Percentiles rank a stretch among this genome's conserved stretches.
Conservation (phyloP, 2,888 invertebrate genomes). For the Tachina lurida region DNA sequence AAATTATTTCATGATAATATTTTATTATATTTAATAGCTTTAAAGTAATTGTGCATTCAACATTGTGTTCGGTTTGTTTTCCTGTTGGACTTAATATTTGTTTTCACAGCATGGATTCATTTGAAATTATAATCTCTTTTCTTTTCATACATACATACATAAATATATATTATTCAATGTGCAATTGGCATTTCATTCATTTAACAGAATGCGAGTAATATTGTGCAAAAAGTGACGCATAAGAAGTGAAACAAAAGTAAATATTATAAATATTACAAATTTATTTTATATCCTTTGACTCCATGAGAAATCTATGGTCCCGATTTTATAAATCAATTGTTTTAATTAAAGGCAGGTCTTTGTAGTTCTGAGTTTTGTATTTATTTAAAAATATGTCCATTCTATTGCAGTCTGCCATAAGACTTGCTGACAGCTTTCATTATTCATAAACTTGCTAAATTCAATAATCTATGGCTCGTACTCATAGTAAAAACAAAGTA, state of each 20-base stretch:
- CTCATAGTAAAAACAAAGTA: too few relatives aligned
- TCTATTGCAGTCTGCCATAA: too few relatives aligned
- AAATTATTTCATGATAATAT: slow-evolving; percentile 55
- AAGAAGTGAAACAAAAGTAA: background rate
- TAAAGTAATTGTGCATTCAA: slow-evolving; percentile 53
- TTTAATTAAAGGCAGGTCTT: too few relatives aligned
- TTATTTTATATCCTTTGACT: too few relatives aligned
- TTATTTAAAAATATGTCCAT: too few relatives aligned
- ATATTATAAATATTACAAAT: background rate
- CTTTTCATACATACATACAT: background rate
- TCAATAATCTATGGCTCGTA: too few relatives aligned
- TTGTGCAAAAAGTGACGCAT: background rate
- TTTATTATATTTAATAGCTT: slow-evolving; percentile 57
- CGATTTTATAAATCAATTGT: too few relatives aligned
- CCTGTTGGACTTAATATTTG: slow-evolving; percentile 47
- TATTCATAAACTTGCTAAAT: too few relatives aligned
- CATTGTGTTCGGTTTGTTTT: slow-evolving; percentile 50
- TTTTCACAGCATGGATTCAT: slow-evolving; percentile 56
- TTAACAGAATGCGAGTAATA: slow-evolving; percentile 18
- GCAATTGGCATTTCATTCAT: slow-evolving; percentile 53
- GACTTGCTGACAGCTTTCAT: too few relatives aligned
- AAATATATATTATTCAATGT: slow-evolving; percentile 22
- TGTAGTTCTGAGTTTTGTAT: too few relatives aligned
- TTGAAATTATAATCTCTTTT: slow-evolving; percentile 35
- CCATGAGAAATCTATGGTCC: too few relatives aligned